These are phyloP conservation scores for Ectemnius lituratus DNA, from an alignment of 2,888 invertebrate genomes.

Conservation along the genomic window DNA sequence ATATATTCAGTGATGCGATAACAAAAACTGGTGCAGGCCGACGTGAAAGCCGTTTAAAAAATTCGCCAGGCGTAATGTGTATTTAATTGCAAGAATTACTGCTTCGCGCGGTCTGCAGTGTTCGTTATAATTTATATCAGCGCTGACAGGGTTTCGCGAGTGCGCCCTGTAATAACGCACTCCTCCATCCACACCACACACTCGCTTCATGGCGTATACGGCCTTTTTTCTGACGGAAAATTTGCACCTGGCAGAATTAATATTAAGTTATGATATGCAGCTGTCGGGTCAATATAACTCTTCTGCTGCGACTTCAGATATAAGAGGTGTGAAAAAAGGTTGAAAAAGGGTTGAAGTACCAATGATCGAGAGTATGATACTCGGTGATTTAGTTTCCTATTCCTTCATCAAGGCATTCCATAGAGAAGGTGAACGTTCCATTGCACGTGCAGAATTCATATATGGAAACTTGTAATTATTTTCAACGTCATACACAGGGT, in stretches of 20 bases:
- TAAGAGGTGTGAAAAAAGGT: neutral
- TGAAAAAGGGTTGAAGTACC: no score
- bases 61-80: conserved; percentile 28
- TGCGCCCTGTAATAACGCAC: conserved; percentile 25
- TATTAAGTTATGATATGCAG: conserved; percentile 24
- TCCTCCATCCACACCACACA: conserved; percentile 4
- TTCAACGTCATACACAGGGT: conserved; percentile 49
- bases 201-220: no score
- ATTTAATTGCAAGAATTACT: conserved; percentile 56
- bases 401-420: no score
- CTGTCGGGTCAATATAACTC: neutral
- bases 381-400: no score
- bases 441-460: conserved; percentile 23
- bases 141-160: conserved; percentile 27
- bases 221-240: neutral
- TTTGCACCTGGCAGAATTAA: conserved; percentile 27
- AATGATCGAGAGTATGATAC: no score
- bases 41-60: conserved; percentile 13
- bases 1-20: conserved; percentile 30
- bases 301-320: conserved; percentile 16
- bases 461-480: conserved; percentile 66
- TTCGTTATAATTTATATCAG: conserved; percentile 35
- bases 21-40: conserved; percentile 28
- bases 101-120: conserved; percentile 19
- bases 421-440: no score